Evolutionary conservation across 2,888 invertebrate species (phyloP), one percentile per base, ranked within the genome.

Genomic region (Amaurobius ferox): DNA sequence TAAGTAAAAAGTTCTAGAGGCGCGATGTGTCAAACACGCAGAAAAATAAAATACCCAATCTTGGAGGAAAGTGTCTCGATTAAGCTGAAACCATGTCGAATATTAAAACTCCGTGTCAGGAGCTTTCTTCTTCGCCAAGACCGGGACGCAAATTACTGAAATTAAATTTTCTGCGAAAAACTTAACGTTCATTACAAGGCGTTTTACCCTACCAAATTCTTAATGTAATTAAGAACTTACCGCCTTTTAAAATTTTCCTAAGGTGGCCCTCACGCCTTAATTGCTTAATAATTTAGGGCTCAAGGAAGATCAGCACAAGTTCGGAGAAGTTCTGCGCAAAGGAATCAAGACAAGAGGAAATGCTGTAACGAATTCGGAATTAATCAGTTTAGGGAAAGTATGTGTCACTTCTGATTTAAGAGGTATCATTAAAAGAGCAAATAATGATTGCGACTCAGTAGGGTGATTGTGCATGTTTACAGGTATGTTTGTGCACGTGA

Each of bases 161-260:
- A 85, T 77, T 85, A 67, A 85, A 85, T 85, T 85, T 78, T 35
- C 55, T 30, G 66, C 77, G 71, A 85, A 85, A 85, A 85, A 85
- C 72, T 85, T 30, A 55, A 71, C 77, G 71, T 85, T 85, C 83
- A 85, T 85, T 85, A 78, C 72, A 61, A 40, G 83, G 66, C 77
- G 74, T 85, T 85, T 85, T 78, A 77, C 67, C 74, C 77, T 23
- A 74, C 81, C 70, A 30, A 62, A 39, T 67, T 77, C 55, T n/a
- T 85, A 85, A 85, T 85, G 71, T 77, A 85, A 85, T 85, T 85
- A 85, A 71, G 76, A 78, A 85, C 83, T 85, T 85, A 85, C 83
- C 77, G 77, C 77, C 77, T 85, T 85, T 85, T 85, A 85, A 85
- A 85, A 72, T 85, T 85, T 77, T 78, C 66, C 64, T 71, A 32